Conservation (phyloP, 2,797 vertebrate species). For the Chaenodraco wilsoni region DNA sequence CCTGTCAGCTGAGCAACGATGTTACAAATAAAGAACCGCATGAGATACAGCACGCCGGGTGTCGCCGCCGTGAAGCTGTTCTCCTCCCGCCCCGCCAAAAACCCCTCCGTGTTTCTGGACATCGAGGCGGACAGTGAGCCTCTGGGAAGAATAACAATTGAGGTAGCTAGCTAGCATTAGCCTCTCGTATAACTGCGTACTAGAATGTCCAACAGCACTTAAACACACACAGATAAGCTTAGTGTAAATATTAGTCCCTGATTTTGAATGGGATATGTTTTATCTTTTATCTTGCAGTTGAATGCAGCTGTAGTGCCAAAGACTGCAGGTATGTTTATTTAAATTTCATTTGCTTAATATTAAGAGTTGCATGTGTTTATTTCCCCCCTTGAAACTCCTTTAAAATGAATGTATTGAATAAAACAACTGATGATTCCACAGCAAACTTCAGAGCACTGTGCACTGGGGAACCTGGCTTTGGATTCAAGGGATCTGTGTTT, state of each 20-base stretch:
- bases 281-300: conserved; percentile 82
- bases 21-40: conserved; percentile 77
- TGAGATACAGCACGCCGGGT: conserved; percentile 73
- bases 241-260: neutral
- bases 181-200: conserved; percentile 8
- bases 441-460: conserved; percentile 95
- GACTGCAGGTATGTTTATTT: conserved; percentile 88
- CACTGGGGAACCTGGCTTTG: conserved; percentile 93
- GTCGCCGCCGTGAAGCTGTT: conserved; percentile 72
- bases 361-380: neutral
- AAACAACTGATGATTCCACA: conserved; percentile 57
- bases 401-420: neutral
- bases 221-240: neutral
- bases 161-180: conserved; percentile 79
- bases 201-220: neutral
- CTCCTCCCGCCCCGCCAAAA: conserved; percentile 67
- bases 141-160: conserved; percentile 88
- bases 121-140: conserved; percentile 88
- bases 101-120: conserved; percentile 90
- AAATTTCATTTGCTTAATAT: neutral
- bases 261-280: conserved; percentile 4
- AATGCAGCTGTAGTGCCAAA: conserved; percentile 92
- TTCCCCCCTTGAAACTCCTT: neutral
- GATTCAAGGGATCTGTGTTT: conserved; percentile 93
- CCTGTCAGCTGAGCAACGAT: conserved; percentile 52